Evolutionary conservation across 2,888 invertebrate species (phyloP).

Genomic region (Galeruca laticollis): DNA sequence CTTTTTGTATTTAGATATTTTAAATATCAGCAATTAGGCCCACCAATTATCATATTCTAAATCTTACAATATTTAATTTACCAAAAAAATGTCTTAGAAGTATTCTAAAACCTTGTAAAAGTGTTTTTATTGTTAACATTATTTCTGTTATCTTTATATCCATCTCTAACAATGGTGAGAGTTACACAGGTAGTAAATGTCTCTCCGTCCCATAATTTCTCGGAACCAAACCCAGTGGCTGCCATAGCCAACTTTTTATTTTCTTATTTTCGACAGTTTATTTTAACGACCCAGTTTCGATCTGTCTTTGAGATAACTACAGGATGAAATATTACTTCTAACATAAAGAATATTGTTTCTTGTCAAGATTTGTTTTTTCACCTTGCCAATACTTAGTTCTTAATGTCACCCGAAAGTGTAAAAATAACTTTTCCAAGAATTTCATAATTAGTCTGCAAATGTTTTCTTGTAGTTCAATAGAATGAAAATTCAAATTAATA

Average conservation of each 20-base stretch:
- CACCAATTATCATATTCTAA: too few species aligned
- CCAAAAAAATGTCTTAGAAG: too few species aligned
- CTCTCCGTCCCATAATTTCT: conserved; percentile 24
- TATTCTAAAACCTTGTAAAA: not conserved
- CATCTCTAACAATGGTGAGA: not conserved
- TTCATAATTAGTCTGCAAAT: not conserved
- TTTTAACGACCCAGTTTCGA: conserved; percentile 34
- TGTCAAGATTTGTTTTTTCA: conserved; percentile 14
- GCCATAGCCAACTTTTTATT: conserved; percentile 27
- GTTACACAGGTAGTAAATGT: conserved; percentile 11
- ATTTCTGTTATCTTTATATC: not conserved
- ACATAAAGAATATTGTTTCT: conserved; percentile 11
- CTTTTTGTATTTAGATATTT: too few species aligned
- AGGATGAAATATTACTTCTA: conserved; percentile 28
- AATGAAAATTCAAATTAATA: too few species aligned
- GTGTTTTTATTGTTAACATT: not conserved
- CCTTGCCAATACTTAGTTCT: not conserved
- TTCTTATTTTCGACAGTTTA: conserved; percentile 28
- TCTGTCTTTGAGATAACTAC: conserved; percentile 26
- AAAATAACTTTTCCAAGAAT: conserved; percentile 1
- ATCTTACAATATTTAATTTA: too few species aligned
- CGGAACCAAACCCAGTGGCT: conserved; percentile 35
- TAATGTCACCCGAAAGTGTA: not conserved
- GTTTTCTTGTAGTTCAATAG: too few species aligned
- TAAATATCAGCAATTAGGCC: too few species aligned